Evolutionary conservation across 2,113 vertebrate species (phyloP), one percentile per base, ranked within the genome.

Genomic region (Paralichthys olivaceus): DNA sequence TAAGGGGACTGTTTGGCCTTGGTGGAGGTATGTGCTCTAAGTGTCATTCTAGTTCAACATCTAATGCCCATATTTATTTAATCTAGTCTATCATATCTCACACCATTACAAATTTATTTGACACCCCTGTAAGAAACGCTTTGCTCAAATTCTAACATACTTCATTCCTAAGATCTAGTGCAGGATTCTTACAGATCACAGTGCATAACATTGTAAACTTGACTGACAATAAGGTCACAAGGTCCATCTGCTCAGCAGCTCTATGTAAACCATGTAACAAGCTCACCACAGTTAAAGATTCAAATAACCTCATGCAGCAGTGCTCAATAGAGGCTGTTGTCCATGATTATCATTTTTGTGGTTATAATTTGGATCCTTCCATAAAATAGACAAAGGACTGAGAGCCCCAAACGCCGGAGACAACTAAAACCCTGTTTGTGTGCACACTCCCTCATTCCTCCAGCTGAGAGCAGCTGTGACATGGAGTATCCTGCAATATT

Each of bases 401-500:
- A 49, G 45, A 49, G 45, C 45, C 19, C 14, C 17, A 15, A 15
- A 47, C 45, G 45, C 45, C 17, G 17, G 45, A 49, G 45, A 49
- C 45, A 49, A 49, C 45, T 45, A 79, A 53, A 87, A 71, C 63
- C n/a, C 8, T 64, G 68, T 85, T 80, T 77, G 45, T 79, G 61
- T 28, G 47, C 69, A 62, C 64, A 45, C 72, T 69, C 47, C 49
- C 59, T 14, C 37, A 57, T 83, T 81, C 67, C 56, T 70, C 67
- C 77, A 67, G 57, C 73, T 75, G 53, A 81, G 79, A 79, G 81
- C 77, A 86, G 83, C 88, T 81, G 89, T 86, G 84, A 90, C 69
- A 83, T 64, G 49, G 22, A 61, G 54, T 78, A 49, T 23, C 25
- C 65, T 15, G 54, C 74, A 79, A 88, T 86, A 80, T 78, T 83